These are phyloP conservation scores for Anas capensis DNA, from an alignment of 2,797 vertebrate genomes.

Conservation along the genomic window DNA sequence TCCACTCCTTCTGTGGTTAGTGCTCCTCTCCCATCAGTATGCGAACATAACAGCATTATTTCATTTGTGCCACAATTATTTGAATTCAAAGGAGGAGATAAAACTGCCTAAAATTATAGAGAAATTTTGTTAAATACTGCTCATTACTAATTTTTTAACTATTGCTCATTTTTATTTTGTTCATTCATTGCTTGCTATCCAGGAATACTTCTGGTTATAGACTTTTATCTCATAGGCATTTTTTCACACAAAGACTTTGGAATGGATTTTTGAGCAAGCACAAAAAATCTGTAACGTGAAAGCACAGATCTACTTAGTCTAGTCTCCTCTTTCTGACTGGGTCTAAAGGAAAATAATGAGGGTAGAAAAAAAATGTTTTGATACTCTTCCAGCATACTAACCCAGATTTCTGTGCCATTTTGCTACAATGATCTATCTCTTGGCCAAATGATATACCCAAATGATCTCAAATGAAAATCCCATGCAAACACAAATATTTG, in stretches of 20 bases:
- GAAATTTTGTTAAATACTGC: neutral
- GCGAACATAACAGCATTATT: neutral
- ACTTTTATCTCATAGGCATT: neutral
- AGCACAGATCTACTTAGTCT: neutral
- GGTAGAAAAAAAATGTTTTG: neutral
- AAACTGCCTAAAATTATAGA: neutral
- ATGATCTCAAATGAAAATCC: neutral
- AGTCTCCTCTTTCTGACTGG: neutral
- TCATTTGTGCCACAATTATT: neutral
- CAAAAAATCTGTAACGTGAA: neutral
- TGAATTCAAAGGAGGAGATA: neutral
- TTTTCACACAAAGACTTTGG: neutral
- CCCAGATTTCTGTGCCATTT: neutral
- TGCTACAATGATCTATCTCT: too few relatives aligned
- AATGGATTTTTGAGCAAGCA: neutral
- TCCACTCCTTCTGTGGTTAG: neutral
- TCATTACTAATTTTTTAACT: neutral
- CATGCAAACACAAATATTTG: neutral
- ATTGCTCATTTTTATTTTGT: neutral
- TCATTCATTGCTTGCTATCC: neutral
- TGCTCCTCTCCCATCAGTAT: slow-evolving; percentile 2
- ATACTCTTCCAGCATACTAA: neutral
- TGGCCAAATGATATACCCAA: neutral
- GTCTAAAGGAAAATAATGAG: neutral
- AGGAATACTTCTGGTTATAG: neutral